Evolutionary conservation across 2,888 invertebrate species (phyloP).

Genomic region (Zhuqinia jingwanae): DNA sequence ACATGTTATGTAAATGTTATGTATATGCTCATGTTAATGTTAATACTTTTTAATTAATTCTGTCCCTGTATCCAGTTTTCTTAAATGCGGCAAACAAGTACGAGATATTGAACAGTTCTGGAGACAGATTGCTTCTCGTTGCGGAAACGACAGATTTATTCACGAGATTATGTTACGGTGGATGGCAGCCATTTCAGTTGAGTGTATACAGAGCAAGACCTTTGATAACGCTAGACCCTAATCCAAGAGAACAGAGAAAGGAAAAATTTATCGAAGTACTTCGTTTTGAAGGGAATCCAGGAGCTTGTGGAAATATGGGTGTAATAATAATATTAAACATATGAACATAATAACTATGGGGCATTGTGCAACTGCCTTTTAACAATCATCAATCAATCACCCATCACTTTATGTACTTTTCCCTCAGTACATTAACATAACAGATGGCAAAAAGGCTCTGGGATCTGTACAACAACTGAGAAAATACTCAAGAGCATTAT

Average conservation of each 20-base stretch:
- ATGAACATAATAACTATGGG: background rate
- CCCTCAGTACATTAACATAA: slow-evolving; percentile 68
- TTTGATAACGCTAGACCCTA: slow-evolving; percentile 57
- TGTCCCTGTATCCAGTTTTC: too few relatives aligned
- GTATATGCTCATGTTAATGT: too few relatives aligned
- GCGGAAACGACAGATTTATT: slow-evolving; percentile 73
- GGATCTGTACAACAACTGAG: slow-evolving; percentile 69
- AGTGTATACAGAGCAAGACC: slow-evolving; percentile 70
- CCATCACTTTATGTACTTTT: background rate
- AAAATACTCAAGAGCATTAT: slow-evolving; percentile 68
- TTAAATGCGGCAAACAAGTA: slow-evolving; percentile 75
- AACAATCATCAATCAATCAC: background rate
- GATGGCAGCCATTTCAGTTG: slow-evolving; percentile 73
- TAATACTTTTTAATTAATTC: too few relatives aligned
- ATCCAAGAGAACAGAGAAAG: slow-evolving; percentile 57
- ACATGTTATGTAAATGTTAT: too few relatives aligned
- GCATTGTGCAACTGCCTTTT: background rate
- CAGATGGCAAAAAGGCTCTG: slow-evolving; percentile 68
- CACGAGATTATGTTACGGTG: slow-evolving; percentile 73
- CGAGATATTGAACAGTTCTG: slow-evolving; percentile 74
- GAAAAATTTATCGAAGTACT: slow-evolving; percentile 73
- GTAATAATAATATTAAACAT: slow-evolving; percentile 40
- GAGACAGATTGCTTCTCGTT: slow-evolving; percentile 68
- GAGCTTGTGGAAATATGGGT: slow-evolving; percentile 69
- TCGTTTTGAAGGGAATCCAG: slow-evolving; percentile 69